Conservation (phyloP, 2,888 invertebrate genomes). For the Scelioninae gen. 1 region DNA sequence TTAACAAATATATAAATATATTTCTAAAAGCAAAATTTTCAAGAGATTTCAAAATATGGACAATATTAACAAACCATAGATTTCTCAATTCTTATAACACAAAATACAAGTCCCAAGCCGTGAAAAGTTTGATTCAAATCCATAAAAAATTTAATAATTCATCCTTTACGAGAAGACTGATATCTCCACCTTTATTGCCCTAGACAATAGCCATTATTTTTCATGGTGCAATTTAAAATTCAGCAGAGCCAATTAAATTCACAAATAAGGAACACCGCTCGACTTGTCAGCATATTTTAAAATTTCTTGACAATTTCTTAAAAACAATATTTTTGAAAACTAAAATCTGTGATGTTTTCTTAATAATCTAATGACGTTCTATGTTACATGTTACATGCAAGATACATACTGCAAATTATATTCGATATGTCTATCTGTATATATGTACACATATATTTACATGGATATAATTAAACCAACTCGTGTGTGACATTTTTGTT, state of each 20-base stretch:
- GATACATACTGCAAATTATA: slow-evolving; percentile 58
- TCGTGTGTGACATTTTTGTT: slow-evolving; percentile 44
- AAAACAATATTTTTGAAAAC: slow-evolving; percentile 58
- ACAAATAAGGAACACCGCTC: background rate
- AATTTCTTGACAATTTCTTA: slow-evolving; percentile 59
- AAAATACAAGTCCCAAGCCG: no score
- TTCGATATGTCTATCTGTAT: slow-evolving; percentile 61
- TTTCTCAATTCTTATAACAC: background rate
- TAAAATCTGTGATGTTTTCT: slow-evolving; percentile 68
- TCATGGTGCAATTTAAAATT: background rate
- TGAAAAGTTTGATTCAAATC: background rate
- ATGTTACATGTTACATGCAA: slow-evolving; percentile 62
- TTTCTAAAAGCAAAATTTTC: slow-evolving; percentile 58
- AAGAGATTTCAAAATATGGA: slow-evolving; percentile 59
- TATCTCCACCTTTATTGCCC: slow-evolving; percentile 35
- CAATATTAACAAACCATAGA: slow-evolving; percentile 5
- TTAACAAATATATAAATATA: slow-evolving; percentile 49
- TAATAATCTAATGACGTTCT: slow-evolving; percentile 53
- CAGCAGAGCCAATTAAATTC: background rate
- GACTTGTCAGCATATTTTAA: slow-evolving; percentile 45
- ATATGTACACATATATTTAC: slow-evolving; percentile 57
- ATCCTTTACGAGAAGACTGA: slow-evolving; percentile 56
- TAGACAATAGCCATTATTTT: slow-evolving; percentile 36
- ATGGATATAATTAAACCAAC: slow-evolving; percentile 32
- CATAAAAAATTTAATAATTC: slow-evolving; percentile 35